Percentiles rank a stretch among this genome's conserved stretches.
phyloP scores from a whole-genome alignment of 2,888 invertebrate species.

The Nephrotoma guestfalica region DNA sequence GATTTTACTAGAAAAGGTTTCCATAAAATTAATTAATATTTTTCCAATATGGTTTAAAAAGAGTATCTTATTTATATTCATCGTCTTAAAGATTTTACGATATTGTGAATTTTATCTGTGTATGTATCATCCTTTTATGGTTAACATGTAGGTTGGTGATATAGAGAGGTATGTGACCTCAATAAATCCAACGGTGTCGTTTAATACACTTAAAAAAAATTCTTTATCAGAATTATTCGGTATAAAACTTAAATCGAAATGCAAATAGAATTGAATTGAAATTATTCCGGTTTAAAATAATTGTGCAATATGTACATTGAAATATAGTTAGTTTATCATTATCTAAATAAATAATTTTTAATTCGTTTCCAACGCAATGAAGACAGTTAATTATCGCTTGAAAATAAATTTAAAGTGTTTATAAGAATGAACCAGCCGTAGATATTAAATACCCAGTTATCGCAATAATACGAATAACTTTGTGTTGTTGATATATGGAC shows the following conservation, averaged over 20 bases:
- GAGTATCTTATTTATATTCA: no score
- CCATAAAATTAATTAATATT: no score
- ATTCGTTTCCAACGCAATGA: not conserved
- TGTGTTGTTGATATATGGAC: not conserved
- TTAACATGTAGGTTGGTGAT: no score
- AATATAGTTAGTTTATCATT: not conserved
- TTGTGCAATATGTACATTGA: not conserved
- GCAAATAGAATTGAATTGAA: not conserved
- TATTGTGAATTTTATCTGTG: no score
- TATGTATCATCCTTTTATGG: no score
- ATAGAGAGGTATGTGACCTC: no score
- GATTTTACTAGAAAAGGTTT: no score
- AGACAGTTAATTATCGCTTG: not conserved
- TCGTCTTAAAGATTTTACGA: no score
- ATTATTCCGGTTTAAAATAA: not conserved
- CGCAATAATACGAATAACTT: not conserved
- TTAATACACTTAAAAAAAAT: no score
- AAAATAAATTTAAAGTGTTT: not conserved
- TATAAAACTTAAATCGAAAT: not conserved
- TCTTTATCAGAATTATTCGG: not conserved
- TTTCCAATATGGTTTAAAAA: no score
- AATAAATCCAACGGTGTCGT: no score
- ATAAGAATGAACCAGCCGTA: not conserved
- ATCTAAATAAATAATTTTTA: not conserved
- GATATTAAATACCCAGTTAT: not conserved